Evolutionary conservation across 1,140 invertebrate species (phyloP), one percentile per base, ranked within the genome.

Genomic region (Sinella curviseta): DNA sequence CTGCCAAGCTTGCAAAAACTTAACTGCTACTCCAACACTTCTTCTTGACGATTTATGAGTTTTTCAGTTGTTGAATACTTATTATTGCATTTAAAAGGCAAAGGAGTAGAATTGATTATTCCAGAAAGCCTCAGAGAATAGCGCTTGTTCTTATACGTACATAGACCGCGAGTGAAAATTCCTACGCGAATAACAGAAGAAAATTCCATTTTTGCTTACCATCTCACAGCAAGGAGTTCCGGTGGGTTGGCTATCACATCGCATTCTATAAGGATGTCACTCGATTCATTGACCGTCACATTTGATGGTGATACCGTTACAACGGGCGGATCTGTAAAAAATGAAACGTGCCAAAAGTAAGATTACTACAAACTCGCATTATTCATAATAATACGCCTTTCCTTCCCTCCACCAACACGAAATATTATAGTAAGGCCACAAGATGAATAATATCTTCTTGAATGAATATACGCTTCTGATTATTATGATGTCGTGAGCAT

Each of bases 191-290:
- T n/a, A n/a, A n/a, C n/a, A n/a, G n/a, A n/a, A 48, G 39, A 48
- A 12, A 12, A 16, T 65, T 65, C 24, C 24, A 65, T n/a, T 70
- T 31, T n/a, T 70, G 88, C 89, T 91, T 90, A 95, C 94, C 94
- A 96, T 85, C 90, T 88, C 60, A 94, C 93, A 78, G 89, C 88
- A n/a, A 87, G 90, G 12, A 95, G 87, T 17, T 91, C 89, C 4
- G 92, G 91, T 0, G 94, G 94, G 87, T 96, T 96, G 60, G 94
- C 93, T 78, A 92, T 91, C 86, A 94, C 95, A 77, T 91, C 90
- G 85, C 94, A 95, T 83, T 91, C 91, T 17, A 96, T 88, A 36
- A 93, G 87, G 74, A 94, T 89, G 83, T 93, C 90, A 39, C 90
- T 89, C 16, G 91, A 91, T 86, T 95, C 94, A 81, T 94, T 93